A percentile compares a stretch with the other conserved stretches of the same genome.
These are phyloP conservation scores for Poeciliopsis retropinna DNA, from an alignment of 2,113 vertebrate genomes.

Conservation along the genomic window DNA sequence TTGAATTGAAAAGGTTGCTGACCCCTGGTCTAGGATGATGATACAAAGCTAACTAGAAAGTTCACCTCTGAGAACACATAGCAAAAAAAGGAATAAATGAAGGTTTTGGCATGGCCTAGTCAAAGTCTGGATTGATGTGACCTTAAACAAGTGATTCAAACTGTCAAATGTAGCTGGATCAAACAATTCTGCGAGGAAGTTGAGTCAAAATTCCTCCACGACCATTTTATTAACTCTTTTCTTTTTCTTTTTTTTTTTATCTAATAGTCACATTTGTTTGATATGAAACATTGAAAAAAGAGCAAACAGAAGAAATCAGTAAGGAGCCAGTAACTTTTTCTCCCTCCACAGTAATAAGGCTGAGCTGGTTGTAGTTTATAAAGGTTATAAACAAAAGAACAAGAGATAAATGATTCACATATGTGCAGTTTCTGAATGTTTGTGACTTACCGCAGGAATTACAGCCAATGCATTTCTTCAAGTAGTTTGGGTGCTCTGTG, in stretches of 20 bases:
- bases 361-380: background rate
- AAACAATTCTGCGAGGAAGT: background rate
- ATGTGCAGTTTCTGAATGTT: background rate
- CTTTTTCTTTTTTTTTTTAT: too few species aligned
- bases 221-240: background rate
- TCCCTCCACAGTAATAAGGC: background rate
- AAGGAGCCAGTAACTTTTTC: background rate
- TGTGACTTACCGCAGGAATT: constrained; percentile 64
- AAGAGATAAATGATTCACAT: background rate
- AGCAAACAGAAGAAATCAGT: background rate
- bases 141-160: background rate
- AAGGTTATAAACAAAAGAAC: background rate
- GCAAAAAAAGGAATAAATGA: background rate
- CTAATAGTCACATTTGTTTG: background rate
- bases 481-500: constrained; percentile 39
- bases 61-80: too few species aligned
- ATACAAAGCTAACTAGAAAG: too few species aligned
- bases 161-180: background rate
- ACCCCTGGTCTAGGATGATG: too few species aligned
- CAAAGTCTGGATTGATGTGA: background rate
- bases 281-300: background rate
- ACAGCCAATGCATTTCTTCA: constrained; percentile 8
- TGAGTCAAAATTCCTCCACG: background rate
- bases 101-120: background rate
- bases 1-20: too few species aligned